These are phyloP conservation scores for Cotesia congregata DNA, from an alignment of 2,888 invertebrate genomes.

Conservation along the genomic window DNA sequence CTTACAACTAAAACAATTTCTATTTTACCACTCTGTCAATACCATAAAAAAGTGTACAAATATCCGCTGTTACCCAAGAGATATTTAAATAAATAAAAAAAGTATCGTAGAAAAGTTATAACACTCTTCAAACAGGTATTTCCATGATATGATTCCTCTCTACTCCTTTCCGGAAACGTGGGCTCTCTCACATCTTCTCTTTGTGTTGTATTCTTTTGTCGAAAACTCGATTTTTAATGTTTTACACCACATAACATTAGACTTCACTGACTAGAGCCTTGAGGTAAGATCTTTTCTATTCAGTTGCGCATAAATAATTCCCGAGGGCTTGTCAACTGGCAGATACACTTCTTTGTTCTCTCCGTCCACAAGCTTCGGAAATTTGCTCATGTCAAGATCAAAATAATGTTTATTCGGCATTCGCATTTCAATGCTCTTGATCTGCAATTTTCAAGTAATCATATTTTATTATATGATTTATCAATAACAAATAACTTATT, in stretches of 20 bases:
- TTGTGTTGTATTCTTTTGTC: not conserved
- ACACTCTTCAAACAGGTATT: not conserved
- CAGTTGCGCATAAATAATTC: slow-evolving; percentile 81
- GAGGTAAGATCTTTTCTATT: slow-evolving; percentile 74
- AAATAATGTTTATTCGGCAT: slow-evolving; percentile 89
- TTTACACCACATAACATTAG: not conserved
- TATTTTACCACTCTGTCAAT: not conserved
- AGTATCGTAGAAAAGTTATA: not conserved
- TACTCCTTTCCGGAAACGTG: not conserved
- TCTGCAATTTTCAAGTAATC: slow-evolving; percentile 68
- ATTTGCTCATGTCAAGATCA: slow-evolving; percentile 81
- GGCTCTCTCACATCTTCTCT: not conserved
- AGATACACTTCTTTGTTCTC: slow-evolving; percentile 80
- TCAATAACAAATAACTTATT: too few relatives aligned
- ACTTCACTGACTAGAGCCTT: slow-evolving; percentile 69
- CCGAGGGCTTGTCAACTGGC: slow-evolving; percentile 84
- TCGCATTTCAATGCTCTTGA: slow-evolving; percentile 80
- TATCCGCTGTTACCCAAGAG: not conserved
- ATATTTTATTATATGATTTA: too few relatives aligned
- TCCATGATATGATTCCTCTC: not conserved
- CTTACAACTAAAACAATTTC: not conserved
- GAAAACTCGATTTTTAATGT: not conserved
- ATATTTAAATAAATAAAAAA: not conserved
- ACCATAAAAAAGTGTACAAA: not conserved
- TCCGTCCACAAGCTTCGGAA: slow-evolving; percentile 76